Conservation (phyloP, 2,888 invertebrate species). For the Amphimallon solstitiale region DNA sequence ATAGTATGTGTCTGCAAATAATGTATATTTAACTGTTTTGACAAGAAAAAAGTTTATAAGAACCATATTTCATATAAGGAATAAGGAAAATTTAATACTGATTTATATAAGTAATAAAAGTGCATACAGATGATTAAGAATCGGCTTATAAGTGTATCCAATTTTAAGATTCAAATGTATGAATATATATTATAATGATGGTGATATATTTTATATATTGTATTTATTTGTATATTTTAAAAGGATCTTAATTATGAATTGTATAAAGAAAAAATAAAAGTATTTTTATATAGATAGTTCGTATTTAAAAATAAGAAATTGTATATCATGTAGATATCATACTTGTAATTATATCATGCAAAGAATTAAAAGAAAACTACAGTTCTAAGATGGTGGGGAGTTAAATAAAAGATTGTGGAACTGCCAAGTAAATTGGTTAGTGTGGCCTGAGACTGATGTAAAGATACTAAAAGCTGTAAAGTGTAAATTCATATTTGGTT, state of each 20-base stretch:
- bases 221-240: constrained; percentile 42
- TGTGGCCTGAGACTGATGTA: constrained; percentile 64
- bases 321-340: neutral
- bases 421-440: constrained; percentile 55
- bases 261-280: constrained; percentile 36
- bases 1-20: neutral
- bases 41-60: neutral
- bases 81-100: neutral
- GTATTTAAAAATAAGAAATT: constrained; percentile 19
- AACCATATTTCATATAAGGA: neutral
- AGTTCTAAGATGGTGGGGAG: constrained; percentile 41
- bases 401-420: constrained; percentile 52
- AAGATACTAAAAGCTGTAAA: constrained; percentile 64
- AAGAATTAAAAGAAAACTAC: constrained; percentile 20
- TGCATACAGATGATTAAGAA: neutral
- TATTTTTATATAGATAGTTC: constrained; percentile 37
- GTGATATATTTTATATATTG: constrained; percentile 38
- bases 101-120: neutral
- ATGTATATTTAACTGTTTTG: neutral
- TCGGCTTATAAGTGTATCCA: constrained; percentile 4
- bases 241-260: constrained; percentile 35
- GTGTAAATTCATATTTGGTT: constrained; percentile 64
- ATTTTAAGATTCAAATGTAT: constrained; percentile 34
- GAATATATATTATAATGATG: constrained; percentile 37
- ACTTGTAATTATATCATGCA: constrained; percentile 9